These are phyloP conservation scores for Rhagologus leucostigma DNA, from an alignment of 2,113 vertebrate species.

Conservation along the genomic window DNA sequence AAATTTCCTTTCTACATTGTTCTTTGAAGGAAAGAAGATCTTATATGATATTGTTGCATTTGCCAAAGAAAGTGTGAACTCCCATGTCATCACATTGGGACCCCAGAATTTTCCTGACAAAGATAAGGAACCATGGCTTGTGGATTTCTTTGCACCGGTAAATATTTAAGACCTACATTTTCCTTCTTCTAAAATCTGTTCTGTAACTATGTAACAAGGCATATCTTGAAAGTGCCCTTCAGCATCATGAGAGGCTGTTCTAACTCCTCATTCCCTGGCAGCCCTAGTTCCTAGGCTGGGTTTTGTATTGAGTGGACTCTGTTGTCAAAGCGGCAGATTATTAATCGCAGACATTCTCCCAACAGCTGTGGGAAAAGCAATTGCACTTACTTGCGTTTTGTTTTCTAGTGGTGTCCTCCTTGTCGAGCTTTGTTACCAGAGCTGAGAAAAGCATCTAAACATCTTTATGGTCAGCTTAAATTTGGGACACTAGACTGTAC, in stretches of 20 bases:
- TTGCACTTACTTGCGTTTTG: background rate
- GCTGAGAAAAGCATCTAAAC: slow-evolving; percentile 92
- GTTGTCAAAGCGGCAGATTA: background rate
- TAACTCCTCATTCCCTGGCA: background rate
- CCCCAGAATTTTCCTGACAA: slow-evolving; percentile 95
- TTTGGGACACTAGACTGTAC: slow-evolving; percentile 97
- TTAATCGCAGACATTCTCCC: background rate
- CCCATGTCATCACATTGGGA: slow-evolving; percentile 89
- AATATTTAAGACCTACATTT: slow-evolving; percentile 26
- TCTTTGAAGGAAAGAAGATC: slow-evolving; percentile 85
- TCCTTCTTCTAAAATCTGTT: background rate
- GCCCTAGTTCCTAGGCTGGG: background rate
- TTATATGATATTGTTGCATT: slow-evolving; percentile 93
- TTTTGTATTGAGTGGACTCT: background rate
- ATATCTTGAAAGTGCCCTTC: background rate
- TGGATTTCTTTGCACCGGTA: slow-evolving; percentile 98
- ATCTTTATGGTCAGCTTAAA: slow-evolving; percentile 88
- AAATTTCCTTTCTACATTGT: background rate
- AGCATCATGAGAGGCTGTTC: background rate
- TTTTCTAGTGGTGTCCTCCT: slow-evolving; percentile 92
- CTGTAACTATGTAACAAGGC: background rate
- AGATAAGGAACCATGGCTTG: slow-evolving; percentile 92
- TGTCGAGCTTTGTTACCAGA: slow-evolving; percentile 93
- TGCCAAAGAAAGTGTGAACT: slow-evolving; percentile 91
- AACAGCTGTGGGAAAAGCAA: background rate